Evolutionary conservation across 2,797 vertebrate species (phyloP).

Genomic region (Antrozous pallidus): DNA sequence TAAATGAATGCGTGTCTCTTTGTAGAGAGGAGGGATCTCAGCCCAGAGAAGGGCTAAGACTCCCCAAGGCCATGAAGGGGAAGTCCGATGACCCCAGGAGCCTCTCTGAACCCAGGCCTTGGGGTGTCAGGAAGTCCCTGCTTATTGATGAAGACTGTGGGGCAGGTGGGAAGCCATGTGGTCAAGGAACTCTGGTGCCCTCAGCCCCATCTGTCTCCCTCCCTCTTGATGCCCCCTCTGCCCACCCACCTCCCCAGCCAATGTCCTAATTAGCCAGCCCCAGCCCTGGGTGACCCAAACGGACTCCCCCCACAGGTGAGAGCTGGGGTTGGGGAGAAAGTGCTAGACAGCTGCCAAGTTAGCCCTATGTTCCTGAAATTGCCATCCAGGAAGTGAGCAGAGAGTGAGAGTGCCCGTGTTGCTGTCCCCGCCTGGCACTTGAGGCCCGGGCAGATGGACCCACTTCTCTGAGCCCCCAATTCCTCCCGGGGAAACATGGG

Average conservation of each 20-base stretch:
- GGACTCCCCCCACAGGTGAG: not conserved
- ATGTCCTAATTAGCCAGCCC: not conserved
- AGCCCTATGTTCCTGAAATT: not conserved
- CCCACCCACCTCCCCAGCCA: not conserved
- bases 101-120: not conserved
- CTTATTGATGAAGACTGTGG: not conserved
- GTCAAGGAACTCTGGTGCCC: not conserved
- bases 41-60: not conserved
- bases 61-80: not conserved
- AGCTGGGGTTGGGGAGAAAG: not conserved
- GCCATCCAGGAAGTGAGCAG: not conserved
- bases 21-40: not conserved
- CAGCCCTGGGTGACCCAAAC: not conserved
- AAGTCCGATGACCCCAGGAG: not conserved
- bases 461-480: not conserved
- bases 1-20: not conserved
- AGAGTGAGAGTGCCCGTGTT: accelerated
- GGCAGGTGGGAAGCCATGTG: not conserved
- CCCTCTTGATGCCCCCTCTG: not conserved
- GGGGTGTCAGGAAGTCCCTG: too few relatives aligned
- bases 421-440: accelerated
- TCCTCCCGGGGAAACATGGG: accelerated
- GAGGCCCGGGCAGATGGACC: not conserved
- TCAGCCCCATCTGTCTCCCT: not conserved
- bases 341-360: not conserved